Evolutionary conservation across 2,797 vertebrate species (phyloP), one percentile per base, ranked within the genome.

Genomic region (Columba guinea): DNA sequence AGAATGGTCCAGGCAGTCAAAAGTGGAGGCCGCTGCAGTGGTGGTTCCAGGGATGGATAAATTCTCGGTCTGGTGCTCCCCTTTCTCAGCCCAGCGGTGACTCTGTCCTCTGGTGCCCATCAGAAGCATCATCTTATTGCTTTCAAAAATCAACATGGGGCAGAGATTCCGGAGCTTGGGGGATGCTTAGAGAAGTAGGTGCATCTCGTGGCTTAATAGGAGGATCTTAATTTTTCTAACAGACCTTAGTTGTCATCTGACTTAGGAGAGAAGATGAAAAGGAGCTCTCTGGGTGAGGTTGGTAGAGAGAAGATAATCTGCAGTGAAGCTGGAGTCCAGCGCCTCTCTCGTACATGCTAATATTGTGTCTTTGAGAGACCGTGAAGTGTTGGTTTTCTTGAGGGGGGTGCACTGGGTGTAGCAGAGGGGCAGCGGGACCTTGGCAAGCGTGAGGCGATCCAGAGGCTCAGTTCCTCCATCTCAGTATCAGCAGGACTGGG

Each of bases 261-360:
- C 24, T 71, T 81, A 37, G 0, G 9, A 5, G 11, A 53, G 67
- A 59, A 56, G 37, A 11, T 14, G 4, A 32, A 75, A 87, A 34
- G 46, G 20, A 35, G 30, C 27, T 75, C 16, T 74, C 35, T 75
- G 81, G 60, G 35, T 63, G 67, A 94, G 70, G 35, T 0, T 8
- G n/a, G 4, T 46, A 26, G 48, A 71, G 41, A 65, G 74, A 56
- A 78, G 64, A 37, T 69, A 34, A 35, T 64, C 15, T 55, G 48
- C 44, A 39, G 44, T 26, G 81, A 69, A 86, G n/a, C 59, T 8
- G 1, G 76, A 86, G 52, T 69, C 39, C 14, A 37, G 0, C 0
- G 0, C 5, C 39, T 60, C 10, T 55, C 51, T 46, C 28, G 39
- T 62, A 2, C 13, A 1, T 18, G 1, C 24, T 14, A 14, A 8